phyloP scores from a whole-genome alignment of 2,888 invertebrate species.

The Drosophila bunnanda region DNA sequence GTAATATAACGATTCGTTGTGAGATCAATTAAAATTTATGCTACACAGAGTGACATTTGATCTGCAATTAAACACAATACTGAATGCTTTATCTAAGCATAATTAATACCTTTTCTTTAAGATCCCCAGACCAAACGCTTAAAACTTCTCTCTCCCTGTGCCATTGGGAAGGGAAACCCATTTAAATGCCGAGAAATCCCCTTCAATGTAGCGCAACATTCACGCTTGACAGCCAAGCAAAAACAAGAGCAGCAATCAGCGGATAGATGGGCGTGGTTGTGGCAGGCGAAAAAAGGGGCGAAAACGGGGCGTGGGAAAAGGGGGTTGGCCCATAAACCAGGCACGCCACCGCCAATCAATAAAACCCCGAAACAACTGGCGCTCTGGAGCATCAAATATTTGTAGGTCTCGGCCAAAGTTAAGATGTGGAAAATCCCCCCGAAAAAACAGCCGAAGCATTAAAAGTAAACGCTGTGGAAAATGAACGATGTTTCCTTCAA shows the following conservation, averaged over 20 bases:
- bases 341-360: constrained; percentile 75
- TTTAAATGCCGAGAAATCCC: constrained; percentile 67
- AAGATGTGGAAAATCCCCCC: constrained; percentile 78
- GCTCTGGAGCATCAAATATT: constrained; percentile 73
- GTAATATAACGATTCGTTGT: neutral
- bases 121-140: neutral
- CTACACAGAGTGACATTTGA: neutral
- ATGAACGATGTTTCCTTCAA: constrained; percentile 49
- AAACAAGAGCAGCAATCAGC: constrained; percentile 37
- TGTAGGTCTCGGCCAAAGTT: constrained; percentile 76
- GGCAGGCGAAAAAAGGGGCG: neutral
- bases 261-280: neutral
- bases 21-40: neutral
- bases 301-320: constrained; percentile 3
- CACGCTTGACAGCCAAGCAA: constrained; percentile 53
- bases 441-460: constrained; percentile 55
- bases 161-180: constrained; percentile 41
- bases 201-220: constrained; percentile 61
- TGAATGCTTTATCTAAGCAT: constrained; percentile 2
- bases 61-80: neutral
- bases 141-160: neutral
- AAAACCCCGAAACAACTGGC: constrained; percentile 62
- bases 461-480: constrained; percentile 79
- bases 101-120: constrained; percentile 12
- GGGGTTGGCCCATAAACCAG: constrained; percentile 65